Evolutionary conservation across 2,113 vertebrate genomes (phyloP), one percentile per base, ranked within the genome.

Genomic region (Melanotaenia duboulayi): DNA sequence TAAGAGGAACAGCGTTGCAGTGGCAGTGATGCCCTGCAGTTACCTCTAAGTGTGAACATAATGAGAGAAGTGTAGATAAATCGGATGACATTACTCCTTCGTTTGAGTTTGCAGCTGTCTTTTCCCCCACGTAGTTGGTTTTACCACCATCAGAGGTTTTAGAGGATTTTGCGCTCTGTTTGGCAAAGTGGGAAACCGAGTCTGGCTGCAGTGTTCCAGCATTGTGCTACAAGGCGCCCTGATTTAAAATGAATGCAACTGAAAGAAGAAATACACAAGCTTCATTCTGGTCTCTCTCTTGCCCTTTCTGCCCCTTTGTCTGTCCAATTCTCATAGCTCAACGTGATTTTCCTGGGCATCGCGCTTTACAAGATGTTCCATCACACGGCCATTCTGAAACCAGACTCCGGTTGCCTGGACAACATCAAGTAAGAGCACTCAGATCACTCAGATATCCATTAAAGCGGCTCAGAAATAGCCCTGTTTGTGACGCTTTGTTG

Each of bases 301-400:
- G 24, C 58, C 23, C 51, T 40, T 39, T 32, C 44, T 64, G 28
- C 42, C 52, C 57, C 25, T 77, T 20, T 54, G 22, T 54, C 4
- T 35, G 9, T 57, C 25, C 92, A 22, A 64, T 20, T 63, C 65
- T 67, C 24, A 32, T 52, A 99, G 98, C 96, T 99, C 82, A 99
- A 99, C 66, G 96, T 99, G 80, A 99, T 99, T 89, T 99, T 99
- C 93, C 94, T 99, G 75, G 97, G 97, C 87, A 99, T 99, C 66
- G 97, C 98, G 48, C 96, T 99, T 63, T 99, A 99, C 94, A 99
- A 99, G 95, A 99, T 99, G 98, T 98, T 99, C 92, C 98, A 99
- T 92, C 98, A 99, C 91, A 98, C 98, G 28, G 96, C 98, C 88
- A 98, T 99, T 88, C 92, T 99, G 92, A 99, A 99, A 90, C 98